Evolutionary conservation across 1,140 invertebrate species (phyloP).

Genomic region (Drosophila virilis): DNA sequence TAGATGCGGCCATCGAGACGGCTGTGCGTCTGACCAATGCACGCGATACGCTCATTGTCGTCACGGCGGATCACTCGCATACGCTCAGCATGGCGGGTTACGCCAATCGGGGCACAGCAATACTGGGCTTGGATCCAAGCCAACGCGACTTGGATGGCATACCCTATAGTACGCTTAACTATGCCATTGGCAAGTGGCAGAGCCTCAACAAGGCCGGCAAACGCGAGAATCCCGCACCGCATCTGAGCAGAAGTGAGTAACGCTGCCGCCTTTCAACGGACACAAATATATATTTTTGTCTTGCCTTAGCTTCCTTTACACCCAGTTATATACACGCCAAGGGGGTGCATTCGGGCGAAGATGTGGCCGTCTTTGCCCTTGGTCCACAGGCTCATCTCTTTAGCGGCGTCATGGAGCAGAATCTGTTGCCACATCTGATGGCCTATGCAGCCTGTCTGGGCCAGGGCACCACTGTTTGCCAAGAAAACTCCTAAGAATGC

Average conservation of each 20-base stretch:
- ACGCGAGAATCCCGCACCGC: constrained; percentile 51
- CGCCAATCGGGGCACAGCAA: constrained; percentile 88
- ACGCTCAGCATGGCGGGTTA: constrained; percentile 89
- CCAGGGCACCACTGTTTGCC: constrained; percentile 50
- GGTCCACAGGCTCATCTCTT: constrained; percentile 90
- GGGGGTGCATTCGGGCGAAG: constrained; percentile 89
- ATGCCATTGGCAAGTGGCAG: constrained; percentile 88
- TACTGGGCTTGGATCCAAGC: constrained; percentile 85
- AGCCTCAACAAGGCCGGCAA: constrained; percentile 60
- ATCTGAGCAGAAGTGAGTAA: constrained; percentile 55
- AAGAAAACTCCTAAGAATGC: constrained; percentile 1
- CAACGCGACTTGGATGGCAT: constrained; percentile 74
- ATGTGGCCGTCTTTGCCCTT: constrained; percentile 87
- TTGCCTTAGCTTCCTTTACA: constrained; percentile 73
- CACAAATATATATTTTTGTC: not conserved
- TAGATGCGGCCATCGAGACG: constrained; percentile 88
- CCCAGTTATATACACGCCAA: constrained; percentile 84
- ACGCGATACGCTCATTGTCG: constrained; percentile 88
- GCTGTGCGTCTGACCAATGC: constrained; percentile 86
- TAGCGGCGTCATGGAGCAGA: constrained; percentile 91
- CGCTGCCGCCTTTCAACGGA: not conserved
- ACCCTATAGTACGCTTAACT: constrained; percentile 87
- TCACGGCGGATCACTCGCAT: constrained; percentile 89
- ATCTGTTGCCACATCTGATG: constrained; percentile 90
- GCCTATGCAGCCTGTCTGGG: constrained; percentile 87